These are phyloP conservation scores for Andrena flavipes DNA, from an alignment of 2,888 invertebrate genomes.

Conservation along the genomic window DNA sequence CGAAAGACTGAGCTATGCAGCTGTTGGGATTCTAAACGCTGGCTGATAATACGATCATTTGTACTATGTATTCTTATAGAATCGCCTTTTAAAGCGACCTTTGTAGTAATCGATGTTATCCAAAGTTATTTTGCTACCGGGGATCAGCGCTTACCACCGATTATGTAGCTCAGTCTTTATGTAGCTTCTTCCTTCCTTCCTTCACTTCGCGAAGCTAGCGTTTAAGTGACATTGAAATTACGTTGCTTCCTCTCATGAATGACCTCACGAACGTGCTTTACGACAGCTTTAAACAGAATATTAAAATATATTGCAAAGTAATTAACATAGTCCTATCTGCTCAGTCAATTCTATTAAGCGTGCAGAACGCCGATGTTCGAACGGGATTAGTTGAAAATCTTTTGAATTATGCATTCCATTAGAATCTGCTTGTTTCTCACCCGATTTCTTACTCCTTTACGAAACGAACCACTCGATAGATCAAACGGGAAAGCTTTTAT, in stretches of 20 bases:
- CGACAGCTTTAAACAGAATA: slow-evolving; percentile 66
- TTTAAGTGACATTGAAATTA: slow-evolving; percentile 22
- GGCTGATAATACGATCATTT: slow-evolving; percentile 43
- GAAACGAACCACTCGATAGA: slow-evolving; percentile 11
- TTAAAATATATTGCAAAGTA: slow-evolving; percentile 53
- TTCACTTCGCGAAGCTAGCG: background rate
- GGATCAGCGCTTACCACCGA: background rate
- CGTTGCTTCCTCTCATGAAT: slow-evolving; percentile 21
- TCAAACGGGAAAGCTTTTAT: slow-evolving; percentile 6
- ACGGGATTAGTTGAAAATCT: slow-evolving; percentile 15
- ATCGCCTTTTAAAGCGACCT: background rate
- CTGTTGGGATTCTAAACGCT: slow-evolving; percentile 48
- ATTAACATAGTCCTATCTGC: slow-evolving; percentile 60
- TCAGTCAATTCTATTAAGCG: slow-evolving; percentile 63
- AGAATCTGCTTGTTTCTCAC: slow-evolving; percentile 5
- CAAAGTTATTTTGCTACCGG: background rate
- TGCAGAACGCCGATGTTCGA: slow-evolving; percentile 33
- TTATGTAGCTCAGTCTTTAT: slow-evolving; percentile 54
- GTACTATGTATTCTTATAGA: slow-evolving; percentile 29
- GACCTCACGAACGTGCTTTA: slow-evolving; percentile 68
- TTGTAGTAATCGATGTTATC: slow-evolving; percentile 11
- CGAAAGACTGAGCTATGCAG: slow-evolving; percentile 60
- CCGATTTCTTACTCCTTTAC: background rate
- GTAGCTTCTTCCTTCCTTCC: slow-evolving; percentile 8
- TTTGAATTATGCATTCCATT: background rate